Evolutionary conservation across 2,888 invertebrate genomes (phyloP), one percentile per base, ranked within the genome.

Genomic region (Hymenopus coronatus): DNA sequence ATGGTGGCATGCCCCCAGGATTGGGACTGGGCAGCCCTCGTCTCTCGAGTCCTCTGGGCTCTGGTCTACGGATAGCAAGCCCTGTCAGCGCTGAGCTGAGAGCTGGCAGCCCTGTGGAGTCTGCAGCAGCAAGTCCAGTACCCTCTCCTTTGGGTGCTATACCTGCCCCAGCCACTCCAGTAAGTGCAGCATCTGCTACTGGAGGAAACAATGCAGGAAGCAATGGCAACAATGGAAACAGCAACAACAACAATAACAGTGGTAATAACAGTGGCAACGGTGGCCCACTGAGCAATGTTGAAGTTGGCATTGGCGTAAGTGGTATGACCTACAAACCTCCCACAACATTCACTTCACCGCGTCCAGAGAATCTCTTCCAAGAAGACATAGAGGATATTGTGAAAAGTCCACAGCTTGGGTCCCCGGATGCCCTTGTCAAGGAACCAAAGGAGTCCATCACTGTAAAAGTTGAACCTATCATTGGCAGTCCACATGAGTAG

Each of bases 201-300:
- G 95, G 95, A 89, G 94, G 95, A 84, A 95, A 95, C 90, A 88
- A 94, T 95, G 91, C 95, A 95, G 90, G 95, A 96, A 88, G 94
- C 97, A 91, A 96, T 96, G 90, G 95, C 96, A 88, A 94, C 97
- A 91, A 96, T 96, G 92, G 96, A 27, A 28, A 89, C 89, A 20
- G 88, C 90, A 20, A 89, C 88, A 40, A 90, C 89, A 86, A 88
- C 89, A 20, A 89, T 89, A 30, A 89, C 87, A 1, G 94, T 92
- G 6, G 96, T 96, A 25, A 94, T 96, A 90, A 95, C 96, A 88
- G 94, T 97, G 91, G 96, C 96, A 92, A 96, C 94, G 9, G 93
- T 20, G 90, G 88, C 14, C 89, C 90, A 28, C 88, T 90, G n/a
- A 92, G 94, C 90, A 94, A 94, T 91, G 94, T 95, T 91, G 94